A percentile compares a stretch with the other conserved stretches of the same genome.
These are phyloP conservation scores for Exephanes ischioxanthus DNA, from an alignment of 2,888 invertebrate genomes.

Conservation along the genomic window DNA sequence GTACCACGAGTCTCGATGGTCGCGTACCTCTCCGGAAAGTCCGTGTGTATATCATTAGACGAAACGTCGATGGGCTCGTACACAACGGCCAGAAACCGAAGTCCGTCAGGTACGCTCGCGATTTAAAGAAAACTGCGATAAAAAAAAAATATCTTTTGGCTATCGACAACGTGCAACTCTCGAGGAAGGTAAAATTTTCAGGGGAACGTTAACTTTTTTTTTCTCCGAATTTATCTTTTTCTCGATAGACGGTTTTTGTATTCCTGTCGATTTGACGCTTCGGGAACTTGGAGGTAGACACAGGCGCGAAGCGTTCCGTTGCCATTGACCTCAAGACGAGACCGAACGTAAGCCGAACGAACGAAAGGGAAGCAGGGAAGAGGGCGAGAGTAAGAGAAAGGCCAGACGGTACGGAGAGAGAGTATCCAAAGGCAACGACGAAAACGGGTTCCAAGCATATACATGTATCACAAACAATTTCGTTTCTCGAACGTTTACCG, in stretches of 20 bases:
- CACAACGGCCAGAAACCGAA: slow-evolving; percentile 16
- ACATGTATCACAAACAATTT: slow-evolving; percentile 39
- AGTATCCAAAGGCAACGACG: slow-evolving; percentile 48
- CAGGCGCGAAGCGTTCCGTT: slow-evolving; percentile 57
- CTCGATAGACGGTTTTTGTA: slow-evolving; percentile 7
- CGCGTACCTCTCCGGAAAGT: not conserved
- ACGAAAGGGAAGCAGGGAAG: slow-evolving; percentile 61
- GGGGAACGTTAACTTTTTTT: not conserved
- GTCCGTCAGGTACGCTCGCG: not conserved
- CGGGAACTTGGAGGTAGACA: slow-evolving; percentile 70
- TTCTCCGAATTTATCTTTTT: not conserved
- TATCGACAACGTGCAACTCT: not conserved
- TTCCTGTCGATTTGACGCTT: slow-evolving; percentile 70
- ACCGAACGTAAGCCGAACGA: slow-evolving; percentile 50
- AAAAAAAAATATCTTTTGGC: not conserved
- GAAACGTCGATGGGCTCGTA: not conserved
- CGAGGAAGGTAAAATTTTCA: not conserved
- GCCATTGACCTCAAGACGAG: slow-evolving; percentile 70
- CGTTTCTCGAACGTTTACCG: slow-evolving; percentile 28
- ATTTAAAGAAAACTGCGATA: slow-evolving; percentile 30
- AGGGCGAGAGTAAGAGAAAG: slow-evolving; percentile 48
- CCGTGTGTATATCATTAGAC: slow-evolving; percentile 18
- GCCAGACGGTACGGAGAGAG: slow-evolving; percentile 13
- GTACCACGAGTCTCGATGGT: slow-evolving; percentile 13
- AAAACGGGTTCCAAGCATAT: slow-evolving; percentile 56